Percentiles rank a stretch among this genome's conserved stretches.
phyloP scores from a whole-genome alignment of 2,888 invertebrate genomes.

The Diplolepis rosae region DNA sequence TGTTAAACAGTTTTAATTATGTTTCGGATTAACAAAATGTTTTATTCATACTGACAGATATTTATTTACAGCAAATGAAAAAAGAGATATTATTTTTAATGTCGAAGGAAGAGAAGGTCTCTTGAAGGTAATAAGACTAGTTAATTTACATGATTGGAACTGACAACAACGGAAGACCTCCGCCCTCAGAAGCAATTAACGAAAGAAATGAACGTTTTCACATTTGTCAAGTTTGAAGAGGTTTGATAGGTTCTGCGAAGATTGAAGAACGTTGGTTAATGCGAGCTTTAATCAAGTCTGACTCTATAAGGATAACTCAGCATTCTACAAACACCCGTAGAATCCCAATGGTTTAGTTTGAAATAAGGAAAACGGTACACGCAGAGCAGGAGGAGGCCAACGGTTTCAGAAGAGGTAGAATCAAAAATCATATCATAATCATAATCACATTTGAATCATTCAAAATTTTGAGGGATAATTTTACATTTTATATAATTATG shows the following conservation, averaged over 20 bases:
- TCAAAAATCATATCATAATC: no score
- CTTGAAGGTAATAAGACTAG: background rate
- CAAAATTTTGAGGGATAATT: no score
- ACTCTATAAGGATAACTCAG: conserved; percentile 9
- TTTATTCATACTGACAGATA: no score
- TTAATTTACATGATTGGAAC: conserved; percentile 17
- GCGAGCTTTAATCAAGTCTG: conserved; percentile 23
- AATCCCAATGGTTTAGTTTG: conserved; percentile 2
- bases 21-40: no score
- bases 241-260: conserved; percentile 21
- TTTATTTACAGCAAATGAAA: no score
- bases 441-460: no score
- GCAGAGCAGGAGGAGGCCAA: background rate
- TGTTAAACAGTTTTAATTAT: no score
- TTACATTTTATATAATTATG: no score
- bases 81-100: background rate
- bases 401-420: conserved; percentile 4
- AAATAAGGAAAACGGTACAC: background rate
- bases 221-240: conserved; percentile 14
- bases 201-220: conserved; percentile 25
- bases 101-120: background rate
- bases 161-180: background rate
- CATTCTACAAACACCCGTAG: background rate
- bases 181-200: conserved; percentile 13
- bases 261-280: conserved; percentile 4